Base-by-base conservation (phyloP, 2,797 vertebrate genomes). In the Tokudaia muenninki region DNA sequence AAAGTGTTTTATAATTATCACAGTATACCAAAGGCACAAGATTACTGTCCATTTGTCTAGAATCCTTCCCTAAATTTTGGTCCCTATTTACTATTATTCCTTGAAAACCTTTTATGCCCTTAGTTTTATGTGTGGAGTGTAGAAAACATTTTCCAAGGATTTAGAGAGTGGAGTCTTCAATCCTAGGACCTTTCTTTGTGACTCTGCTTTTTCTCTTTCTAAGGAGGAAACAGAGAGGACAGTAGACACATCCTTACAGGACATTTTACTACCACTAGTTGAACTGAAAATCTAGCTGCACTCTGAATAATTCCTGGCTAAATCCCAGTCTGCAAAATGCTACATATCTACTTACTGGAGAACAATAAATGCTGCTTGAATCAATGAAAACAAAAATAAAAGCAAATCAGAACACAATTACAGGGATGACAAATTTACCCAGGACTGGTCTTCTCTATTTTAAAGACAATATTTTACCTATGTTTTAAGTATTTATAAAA, bases 181-280 rank as follows among this genome's bases (percentile, higher is more conserved):
- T 52, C 31, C 31, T 12, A n/a, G 31, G 9, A 12, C 34, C 19
- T 55, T 19, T 17, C 31, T 79, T 80, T 80, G 31, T 41, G 44
- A 47, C 8, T 17, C 10, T 17, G 8, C 12, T 29, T 2, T 21
- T 63, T 80, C 34, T 90, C 70, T 87, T 41, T 92, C 8, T 97
- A 98, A 98, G 98, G 96, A 98, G 84, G 97, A 98, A 98, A 97
- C 94, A 97, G 96, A 59, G 1, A 21, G 11, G 74, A 57, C 9
- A 57, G 19, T n/a, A 80, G 31, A 6, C 17, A 31, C 16, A n/a
- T 55, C 97, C 93, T 96, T 82, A 37, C 59, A 92, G 93, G 97
- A 97, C 97, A 97, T 96, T 98, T 95, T 95, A 90, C 82, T 81
- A 75, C 34, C 94, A n/a, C 93, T 97, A 98, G 98, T 98, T 98